Conservation (phyloP, 2,888 invertebrate species). For the Caprella mutica region DNA sequence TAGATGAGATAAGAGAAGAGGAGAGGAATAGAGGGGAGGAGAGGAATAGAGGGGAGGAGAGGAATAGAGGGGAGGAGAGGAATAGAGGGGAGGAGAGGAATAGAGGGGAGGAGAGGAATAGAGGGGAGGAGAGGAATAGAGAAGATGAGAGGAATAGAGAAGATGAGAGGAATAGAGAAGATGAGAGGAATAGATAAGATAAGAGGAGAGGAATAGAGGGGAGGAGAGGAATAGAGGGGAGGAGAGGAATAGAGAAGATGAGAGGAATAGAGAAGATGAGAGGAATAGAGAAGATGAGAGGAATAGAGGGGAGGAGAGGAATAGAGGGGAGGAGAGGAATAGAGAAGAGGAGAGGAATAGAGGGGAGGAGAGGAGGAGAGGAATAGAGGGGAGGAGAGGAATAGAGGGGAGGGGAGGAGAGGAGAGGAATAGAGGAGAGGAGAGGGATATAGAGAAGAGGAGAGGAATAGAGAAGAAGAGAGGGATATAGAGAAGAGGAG, state of each 20-base stretch:
- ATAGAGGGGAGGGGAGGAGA: background rate
- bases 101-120: too few relatives aligned
- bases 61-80: background rate
- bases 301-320: background rate
- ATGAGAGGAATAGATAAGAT: background rate
- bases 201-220: background rate
- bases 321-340: background rate
- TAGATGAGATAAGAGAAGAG: background rate
- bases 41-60: background rate
- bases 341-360: background rate
- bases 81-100: background rate
- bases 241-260: background rate
- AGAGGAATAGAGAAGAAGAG: background rate
- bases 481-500: background rate
- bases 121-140: too few relatives aligned
- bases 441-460: background rate
- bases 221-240: background rate
- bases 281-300: background rate
- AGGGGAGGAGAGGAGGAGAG: background rate
- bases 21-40: background rate
- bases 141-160: background rate
- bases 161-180: background rate
- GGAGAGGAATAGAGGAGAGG: background rate
- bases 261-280: background rate
- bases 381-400: background rate